Evolutionary conservation across 2,888 invertebrate genomes (phyloP), one percentile per base, ranked within the genome.

Genomic region (Drosophila neotestacea): DNA sequence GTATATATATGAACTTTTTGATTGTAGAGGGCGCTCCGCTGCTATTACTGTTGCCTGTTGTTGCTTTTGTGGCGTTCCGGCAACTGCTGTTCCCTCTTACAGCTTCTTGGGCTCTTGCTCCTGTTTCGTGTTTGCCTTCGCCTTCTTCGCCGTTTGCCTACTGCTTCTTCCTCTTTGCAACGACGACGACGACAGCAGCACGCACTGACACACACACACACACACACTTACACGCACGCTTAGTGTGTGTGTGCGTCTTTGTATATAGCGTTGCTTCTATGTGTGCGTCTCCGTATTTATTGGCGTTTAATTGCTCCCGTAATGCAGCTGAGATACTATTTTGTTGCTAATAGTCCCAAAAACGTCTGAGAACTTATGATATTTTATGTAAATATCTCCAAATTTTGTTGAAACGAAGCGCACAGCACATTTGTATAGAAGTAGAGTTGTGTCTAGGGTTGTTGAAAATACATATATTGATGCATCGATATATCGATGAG

Each of bases 161-260:
- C 32, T 73, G 67, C 16, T 16, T 16, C 66, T 83, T 76, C 82
- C 72, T 72, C 77, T 77, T 73, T 61, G 54, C 73, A 63, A 16
- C 16, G 16, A 16, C 16, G 16, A 66, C 79, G 70, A 73, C 56
- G 56, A 56, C 56, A 78, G 77, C 77, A 73, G 65, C 76, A 71
- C 67, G 62, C 68, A 80, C 77, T 70, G 54, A 70, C 70, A 64
- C 60, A 62, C 55, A 65, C 61, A 52, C 54, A 60, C 55, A 68
- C 76, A 59, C 59, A 48, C 63, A 66, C 77, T 50, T 36, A 46
- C 72, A 67, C 65, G 48, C 59, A 79, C 79, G 66, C 38, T 59
- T 44, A 16, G 30, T 55, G 66, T 58, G 77, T 70, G 75, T 69
- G 78, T 77, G 69, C 60, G 73, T 63, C 78, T 76, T 78, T 73